Evolutionary conservation across 2,888 invertebrate species (phyloP).

Genomic region (Cephonodes hylas): DNA sequence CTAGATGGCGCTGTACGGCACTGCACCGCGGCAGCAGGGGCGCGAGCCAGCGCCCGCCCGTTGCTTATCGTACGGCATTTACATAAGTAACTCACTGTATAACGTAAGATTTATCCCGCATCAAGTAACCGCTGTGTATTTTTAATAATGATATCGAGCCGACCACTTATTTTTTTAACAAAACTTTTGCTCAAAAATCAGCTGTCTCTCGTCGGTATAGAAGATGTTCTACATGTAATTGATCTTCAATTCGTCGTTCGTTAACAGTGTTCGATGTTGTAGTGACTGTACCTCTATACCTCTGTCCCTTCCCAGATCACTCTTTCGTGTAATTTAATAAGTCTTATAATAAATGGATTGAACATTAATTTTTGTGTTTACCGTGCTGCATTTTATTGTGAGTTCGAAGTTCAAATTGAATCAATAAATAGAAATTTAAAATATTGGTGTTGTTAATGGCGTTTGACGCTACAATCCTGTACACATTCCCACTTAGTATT

Average conservation of each 20-base stretch:
- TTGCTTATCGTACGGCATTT: conserved; percentile 72
- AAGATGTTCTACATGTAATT: conserved; percentile 47
- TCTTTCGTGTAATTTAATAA: conserved; percentile 71
- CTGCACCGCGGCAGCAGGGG: conserved; percentile 41
- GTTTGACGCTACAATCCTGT: conserved; percentile 19
- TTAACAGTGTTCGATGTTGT: conserved; percentile 67
- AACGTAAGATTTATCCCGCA: conserved; percentile 73
- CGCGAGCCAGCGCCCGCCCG: conserved; percentile 62
- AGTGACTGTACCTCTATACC: conserved; percentile 55
- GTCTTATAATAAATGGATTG: conserved; percentile 67
- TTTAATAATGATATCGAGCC: conserved; percentile 64
- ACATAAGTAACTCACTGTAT: conserved; percentile 75
- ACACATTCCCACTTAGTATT: background rate
- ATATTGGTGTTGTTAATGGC: conserved; percentile 71
- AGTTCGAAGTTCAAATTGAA: conserved; percentile 81
- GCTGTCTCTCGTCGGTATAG: conserved; percentile 59
- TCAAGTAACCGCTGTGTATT: conserved; percentile 73
- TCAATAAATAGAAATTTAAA: conserved; percentile 79
- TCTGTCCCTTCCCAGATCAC: conserved; percentile 49
- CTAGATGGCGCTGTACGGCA: conserved; percentile 31
- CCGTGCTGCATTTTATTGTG: conserved; percentile 81
- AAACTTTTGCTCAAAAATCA: conserved; percentile 78
- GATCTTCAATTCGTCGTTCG: conserved; percentile 47
- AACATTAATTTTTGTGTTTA: conserved; percentile 69
- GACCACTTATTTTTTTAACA: conserved; percentile 74